Percentiles rank a stretch among this genome's conserved stretches.
Evolutionary conservation across 2,797 vertebrate species (phyloP).

Genomic region (Acanthurus lineatus): DNA sequence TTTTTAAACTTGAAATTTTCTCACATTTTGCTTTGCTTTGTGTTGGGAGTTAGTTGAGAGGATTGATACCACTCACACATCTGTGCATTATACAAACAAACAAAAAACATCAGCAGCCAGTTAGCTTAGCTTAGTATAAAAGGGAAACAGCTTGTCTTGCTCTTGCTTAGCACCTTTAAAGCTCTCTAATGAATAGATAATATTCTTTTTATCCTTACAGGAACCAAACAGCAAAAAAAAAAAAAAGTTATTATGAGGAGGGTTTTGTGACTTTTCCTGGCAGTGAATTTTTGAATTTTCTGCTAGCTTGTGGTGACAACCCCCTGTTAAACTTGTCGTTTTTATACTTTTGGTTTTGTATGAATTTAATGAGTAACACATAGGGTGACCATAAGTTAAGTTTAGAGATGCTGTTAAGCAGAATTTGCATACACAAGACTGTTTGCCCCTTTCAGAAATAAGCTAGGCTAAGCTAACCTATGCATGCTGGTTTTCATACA

Average conservation of each 20-base stretch:
- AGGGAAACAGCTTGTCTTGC: neutral
- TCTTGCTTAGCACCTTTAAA: neutral
- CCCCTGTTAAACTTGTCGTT: neutral
- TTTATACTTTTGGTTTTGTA: constrained; percentile 5
- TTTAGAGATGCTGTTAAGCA: neutral
- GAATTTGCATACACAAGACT: constrained; percentile 9
- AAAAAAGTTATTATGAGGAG: too few relatives aligned
- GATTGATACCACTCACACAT: neutral
- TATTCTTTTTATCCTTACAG: too few relatives aligned
- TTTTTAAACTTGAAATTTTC: neutral
- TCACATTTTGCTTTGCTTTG: neutral
- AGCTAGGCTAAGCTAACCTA: neutral
- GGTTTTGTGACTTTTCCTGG: neutral
- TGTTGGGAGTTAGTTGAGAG: neutral
- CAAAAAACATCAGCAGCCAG: neutral
- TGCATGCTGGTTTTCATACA: neutral
- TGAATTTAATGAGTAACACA: neutral
- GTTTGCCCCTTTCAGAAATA: neutral
- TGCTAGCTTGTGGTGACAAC: neutral
- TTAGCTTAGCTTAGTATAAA: constrained; percentile 25
- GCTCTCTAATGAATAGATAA: constrained; percentile 4
- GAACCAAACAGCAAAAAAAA: too few relatives aligned
- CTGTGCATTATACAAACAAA: too few relatives aligned
- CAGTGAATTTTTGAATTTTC: neutral
- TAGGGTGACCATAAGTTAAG: neutral